Percentiles rank a stretch among this genome's conserved stretches.
Evolutionary conservation across 2,113 vertebrate species (phyloP).

Genomic region (Cynocephalus volans): DNA sequence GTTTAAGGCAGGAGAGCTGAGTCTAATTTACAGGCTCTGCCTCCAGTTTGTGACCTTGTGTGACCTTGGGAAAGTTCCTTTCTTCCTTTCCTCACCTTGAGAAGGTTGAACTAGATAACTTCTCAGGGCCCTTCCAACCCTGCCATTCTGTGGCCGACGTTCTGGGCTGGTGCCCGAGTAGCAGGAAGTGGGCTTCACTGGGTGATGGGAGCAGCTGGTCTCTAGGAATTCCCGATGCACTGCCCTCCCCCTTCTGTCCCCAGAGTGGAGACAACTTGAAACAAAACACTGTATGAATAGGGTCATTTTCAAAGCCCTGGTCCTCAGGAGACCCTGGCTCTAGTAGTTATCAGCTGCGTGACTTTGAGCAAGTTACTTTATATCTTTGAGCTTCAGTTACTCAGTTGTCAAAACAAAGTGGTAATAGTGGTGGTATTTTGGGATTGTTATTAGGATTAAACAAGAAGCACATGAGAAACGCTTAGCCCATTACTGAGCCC

Average conservation of each 20-base stretch:
- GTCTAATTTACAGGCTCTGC: background rate
- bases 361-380: slow-evolving; percentile 65
- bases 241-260: background rate
- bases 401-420: background rate
- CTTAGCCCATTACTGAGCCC: background rate
- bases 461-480: background rate
- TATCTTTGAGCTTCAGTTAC: slow-evolving; percentile 14
- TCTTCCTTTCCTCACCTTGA: background rate
- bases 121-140: too few species aligned
- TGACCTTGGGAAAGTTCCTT: slow-evolving; percentile 58
- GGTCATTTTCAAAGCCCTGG: background rate
- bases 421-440: background rate
- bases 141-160: background rate
- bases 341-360: background rate
- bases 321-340: background rate
- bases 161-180: background rate
- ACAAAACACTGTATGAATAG: background rate
- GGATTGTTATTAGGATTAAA: background rate
- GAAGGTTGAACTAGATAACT: background rate
- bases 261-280: background rate
- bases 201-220: background rate
- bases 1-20: background rate
- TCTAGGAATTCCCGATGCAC: background rate
- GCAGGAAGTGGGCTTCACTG: background rate
- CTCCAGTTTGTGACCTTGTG: background rate